Evolutionary conservation across 2,888 invertebrate genomes (phyloP).

Genomic region (Ferdinandea cuprea): DNA sequence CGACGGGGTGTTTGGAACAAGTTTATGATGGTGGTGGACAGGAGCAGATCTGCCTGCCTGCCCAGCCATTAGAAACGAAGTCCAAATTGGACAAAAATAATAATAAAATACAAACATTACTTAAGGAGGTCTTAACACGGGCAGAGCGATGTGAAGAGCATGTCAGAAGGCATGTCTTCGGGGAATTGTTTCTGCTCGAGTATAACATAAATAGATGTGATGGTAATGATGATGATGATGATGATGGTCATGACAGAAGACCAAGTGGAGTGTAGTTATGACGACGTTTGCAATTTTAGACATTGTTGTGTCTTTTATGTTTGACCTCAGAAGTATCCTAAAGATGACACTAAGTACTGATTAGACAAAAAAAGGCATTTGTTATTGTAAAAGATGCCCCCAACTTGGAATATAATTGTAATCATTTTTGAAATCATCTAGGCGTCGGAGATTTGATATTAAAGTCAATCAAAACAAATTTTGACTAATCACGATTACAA

Average conservation of each 20-base stretch:
- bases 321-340: not conserved
- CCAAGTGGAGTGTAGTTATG: conserved; percentile 16
- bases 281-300: conserved; percentile 27
- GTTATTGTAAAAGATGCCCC: no score
- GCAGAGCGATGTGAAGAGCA: conserved; percentile 35
- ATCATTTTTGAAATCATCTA: no score
- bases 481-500: no score
- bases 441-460: no score
- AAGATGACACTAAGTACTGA: conserved; percentile 13
- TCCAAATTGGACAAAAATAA: conserved; percentile 57
- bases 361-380: not conserved
- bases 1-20: not conserved
- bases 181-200: conserved; percentile 35
- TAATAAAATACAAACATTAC: conserved; percentile 67
- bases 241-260: conserved; percentile 25
- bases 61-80: conserved; percentile 13
- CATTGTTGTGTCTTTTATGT: conserved; percentile 19
- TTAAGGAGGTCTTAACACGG: conserved; percentile 36
- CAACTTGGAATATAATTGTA: no score
- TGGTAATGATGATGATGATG: conserved; percentile 29
- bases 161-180: conserved; percentile 50
- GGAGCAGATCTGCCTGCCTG: not conserved
- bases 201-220: conserved; percentile 33
- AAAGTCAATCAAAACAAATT: no score
- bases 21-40: conserved; percentile 25